Evolutionary conservation across 1,140 invertebrate genomes (phyloP).

Genomic region (Propsilocerus akamusi): DNA sequence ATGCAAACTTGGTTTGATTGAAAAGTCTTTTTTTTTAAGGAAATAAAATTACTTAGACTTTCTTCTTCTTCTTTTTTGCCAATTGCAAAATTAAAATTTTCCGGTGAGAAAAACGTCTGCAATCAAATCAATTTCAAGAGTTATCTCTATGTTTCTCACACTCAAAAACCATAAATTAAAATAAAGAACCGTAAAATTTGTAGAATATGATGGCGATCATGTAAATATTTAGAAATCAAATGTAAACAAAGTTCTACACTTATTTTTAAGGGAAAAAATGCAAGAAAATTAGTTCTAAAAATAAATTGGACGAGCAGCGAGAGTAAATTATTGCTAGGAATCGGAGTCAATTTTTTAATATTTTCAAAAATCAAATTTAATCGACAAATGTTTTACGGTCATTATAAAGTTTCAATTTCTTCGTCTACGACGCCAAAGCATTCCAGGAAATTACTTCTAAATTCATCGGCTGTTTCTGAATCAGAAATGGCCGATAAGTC

Average conservation of each 20-base stretch:
- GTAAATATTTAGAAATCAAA: constrained; percentile 4
- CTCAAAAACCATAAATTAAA: constrained; percentile 3
- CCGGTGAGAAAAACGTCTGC: neutral
- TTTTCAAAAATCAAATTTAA: too few species aligned
- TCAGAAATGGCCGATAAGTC: neutral
- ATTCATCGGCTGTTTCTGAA: neutral
- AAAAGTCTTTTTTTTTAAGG: neutral
- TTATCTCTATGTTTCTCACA: neutral
- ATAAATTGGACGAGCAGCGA: too few species aligned
- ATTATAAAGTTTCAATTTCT: too few species aligned
- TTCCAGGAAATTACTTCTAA: neutral
- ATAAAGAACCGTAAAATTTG: constrained; percentile 3
- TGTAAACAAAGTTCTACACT: neutral
- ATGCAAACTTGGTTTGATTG: neutral
- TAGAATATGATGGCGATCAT: constrained; percentile 2
- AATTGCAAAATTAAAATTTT: too few species aligned
- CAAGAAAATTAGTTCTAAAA: neutral
- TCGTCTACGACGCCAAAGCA: neutral
- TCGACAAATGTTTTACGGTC: too few species aligned
- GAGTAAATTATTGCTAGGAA: too few species aligned
- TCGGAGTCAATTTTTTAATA: too few species aligned
- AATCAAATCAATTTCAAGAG: neutral
- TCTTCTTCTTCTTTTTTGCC: too few species aligned
- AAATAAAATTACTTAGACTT: too few species aligned
- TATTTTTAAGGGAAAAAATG: neutral